These are phyloP conservation scores for Anoncus sp. DNA, from an alignment of 2,888 invertebrate species.

Conservation along the genomic window DNA sequence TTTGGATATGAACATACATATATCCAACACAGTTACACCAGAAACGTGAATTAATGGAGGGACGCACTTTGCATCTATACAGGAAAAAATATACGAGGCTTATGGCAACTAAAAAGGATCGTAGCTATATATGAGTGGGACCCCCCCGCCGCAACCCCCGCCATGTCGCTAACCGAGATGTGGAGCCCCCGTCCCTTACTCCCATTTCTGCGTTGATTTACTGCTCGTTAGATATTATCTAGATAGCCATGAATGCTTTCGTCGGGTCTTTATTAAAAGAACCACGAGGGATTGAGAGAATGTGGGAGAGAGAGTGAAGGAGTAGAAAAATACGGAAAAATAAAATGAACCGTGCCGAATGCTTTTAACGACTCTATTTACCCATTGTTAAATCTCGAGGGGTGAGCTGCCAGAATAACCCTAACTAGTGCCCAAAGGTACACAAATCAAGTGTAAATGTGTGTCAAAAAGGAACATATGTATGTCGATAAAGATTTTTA, in stretches of 20 bases:
- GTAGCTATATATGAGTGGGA: background rate
- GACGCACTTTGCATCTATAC: constrained; percentile 72
- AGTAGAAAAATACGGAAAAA: constrained; percentile 15
- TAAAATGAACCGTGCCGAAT: constrained; percentile 44
- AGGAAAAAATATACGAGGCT: constrained; percentile 67
- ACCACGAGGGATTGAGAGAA: constrained; percentile 17
- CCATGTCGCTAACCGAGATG: constrained; percentile 3
- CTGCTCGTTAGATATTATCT: constrained; percentile 66
- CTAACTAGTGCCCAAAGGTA: background rate
- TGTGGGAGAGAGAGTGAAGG: constrained; percentile 21
- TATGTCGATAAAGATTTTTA: background rate
- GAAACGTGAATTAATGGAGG: constrained; percentile 73
- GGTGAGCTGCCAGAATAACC: constrained; percentile 36
- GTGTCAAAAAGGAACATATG: too few species aligned
- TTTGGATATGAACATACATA: constrained; percentile 23
- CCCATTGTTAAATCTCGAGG: constrained; percentile 59
- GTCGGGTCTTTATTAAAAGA: constrained; percentile 61
- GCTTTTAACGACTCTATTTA: constrained; percentile 63
- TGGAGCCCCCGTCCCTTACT: constrained; percentile 9
- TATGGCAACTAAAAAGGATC: constrained; percentile 59
- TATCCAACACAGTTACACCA: constrained; percentile 40
- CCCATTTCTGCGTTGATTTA: constrained; percentile 62
- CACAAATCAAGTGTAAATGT: background rate
- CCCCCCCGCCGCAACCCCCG: background rate
- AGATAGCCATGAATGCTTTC: constrained; percentile 63